Percentiles rank a stretch among this genome's conserved stretches.
Evolutionary conservation across 2,797 vertebrate species (phyloP).

Genomic region (Myotis planiceps): DNA sequence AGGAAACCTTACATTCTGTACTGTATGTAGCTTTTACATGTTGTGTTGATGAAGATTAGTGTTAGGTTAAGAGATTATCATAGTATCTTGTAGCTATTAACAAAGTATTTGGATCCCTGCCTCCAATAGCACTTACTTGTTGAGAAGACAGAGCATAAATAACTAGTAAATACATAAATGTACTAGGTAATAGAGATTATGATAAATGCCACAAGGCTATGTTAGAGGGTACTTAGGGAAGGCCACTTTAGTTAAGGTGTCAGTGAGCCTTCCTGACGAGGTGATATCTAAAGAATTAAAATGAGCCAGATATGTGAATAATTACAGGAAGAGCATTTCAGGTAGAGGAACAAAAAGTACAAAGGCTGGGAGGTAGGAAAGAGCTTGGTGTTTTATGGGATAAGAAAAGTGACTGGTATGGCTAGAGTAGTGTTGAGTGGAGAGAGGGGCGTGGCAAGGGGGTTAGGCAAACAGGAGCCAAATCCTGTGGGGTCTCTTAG

Average conservation of each 20-base stretch:
- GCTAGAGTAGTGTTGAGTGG: not conserved
- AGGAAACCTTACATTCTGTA: not conserved
- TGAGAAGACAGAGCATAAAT: constrained; percentile 2
- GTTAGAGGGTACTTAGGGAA: not conserved
- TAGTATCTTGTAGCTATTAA: not conserved
- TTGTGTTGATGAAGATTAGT: constrained; percentile 22
- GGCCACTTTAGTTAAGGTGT: not conserved
- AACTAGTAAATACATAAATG: not conserved
- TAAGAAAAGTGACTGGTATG: not conserved
- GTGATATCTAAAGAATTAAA: constrained; percentile 27
- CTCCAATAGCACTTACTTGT: not conserved
- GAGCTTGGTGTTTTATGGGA: not conserved
- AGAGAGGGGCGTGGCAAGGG: not conserved
- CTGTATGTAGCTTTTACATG: not conserved
- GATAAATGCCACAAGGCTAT: not conserved
- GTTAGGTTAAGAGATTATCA: constrained; percentile 22
- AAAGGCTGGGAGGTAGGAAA: not conserved
- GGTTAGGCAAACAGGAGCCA: not conserved
- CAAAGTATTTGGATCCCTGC: not conserved
- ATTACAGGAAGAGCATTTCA: not conserved
- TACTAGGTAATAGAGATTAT: not conserved
- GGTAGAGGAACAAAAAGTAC: not conserved
- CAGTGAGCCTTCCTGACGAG: not conserved
- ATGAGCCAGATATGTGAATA: not conserved
- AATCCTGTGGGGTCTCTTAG: not conserved